These are phyloP conservation scores for Sanderia malayensis DNA, from an alignment of 30 jellyfish, hydroid and myxozoan genomes.

Conservation along the genomic window DNA sequence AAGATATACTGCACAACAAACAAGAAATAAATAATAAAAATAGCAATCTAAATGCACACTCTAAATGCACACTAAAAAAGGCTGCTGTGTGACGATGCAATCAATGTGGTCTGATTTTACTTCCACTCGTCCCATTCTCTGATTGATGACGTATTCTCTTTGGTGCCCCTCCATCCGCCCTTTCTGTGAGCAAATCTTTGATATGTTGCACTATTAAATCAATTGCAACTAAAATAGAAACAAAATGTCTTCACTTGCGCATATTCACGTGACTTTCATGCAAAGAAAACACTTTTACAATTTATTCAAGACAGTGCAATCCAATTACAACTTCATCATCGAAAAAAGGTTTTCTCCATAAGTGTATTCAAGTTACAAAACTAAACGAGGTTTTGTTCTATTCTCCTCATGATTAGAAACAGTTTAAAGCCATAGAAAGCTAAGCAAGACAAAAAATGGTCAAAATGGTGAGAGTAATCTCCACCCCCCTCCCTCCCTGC, in stretches of 20 bases:
- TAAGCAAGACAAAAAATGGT: not conserved
- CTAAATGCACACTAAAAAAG: no score
- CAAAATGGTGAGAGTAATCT: not conserved
- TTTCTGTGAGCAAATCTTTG: slow-evolving; percentile 51
- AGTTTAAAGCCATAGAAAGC: not conserved
- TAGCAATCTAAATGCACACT: no score
- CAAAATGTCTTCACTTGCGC: no score
- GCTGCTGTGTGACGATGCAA: no score
- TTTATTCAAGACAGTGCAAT: no score
- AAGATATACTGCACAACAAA: no score
- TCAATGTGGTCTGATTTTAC: slow-evolving; percentile 70
- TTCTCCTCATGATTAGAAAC: not conserved
- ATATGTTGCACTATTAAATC: slow-evolving; percentile 87
- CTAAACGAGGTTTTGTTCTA: not conserved
- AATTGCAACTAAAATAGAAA: slow-evolving; percentile 63
- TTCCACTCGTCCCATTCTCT: slow-evolving; percentile 49
- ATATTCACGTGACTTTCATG: no score
- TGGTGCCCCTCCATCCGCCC: slow-evolving; percentile 1
- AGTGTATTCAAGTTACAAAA: no score
- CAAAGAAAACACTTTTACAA: not conserved
- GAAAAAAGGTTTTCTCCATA: no score
- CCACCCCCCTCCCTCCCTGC: not conserved
- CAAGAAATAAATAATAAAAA: no score
- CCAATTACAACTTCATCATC: no score
- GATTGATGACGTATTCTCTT: slow-evolving; percentile 61